Evolutionary conservation across 2,113 vertebrate genomes (phyloP), one percentile per base, ranked within the genome.

Genomic region (Promerops cafer): DNA sequence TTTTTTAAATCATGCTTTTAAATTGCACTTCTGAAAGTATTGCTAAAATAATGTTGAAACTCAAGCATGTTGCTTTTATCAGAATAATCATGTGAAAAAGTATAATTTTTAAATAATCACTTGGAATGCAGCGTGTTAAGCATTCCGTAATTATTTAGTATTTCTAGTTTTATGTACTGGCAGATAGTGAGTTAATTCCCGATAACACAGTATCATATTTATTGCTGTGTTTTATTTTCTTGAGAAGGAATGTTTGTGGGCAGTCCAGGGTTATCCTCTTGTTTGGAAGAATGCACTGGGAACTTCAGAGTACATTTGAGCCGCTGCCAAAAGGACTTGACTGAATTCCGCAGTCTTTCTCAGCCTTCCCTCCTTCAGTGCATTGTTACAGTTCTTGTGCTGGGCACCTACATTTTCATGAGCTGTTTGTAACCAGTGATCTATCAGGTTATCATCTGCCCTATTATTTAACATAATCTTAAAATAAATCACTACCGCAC

Each of bases 271-370:
- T 96, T 96, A 92, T 94, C 75, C 16, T 94, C 60, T 47, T 66
- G 53, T 75, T 93, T 92, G 94, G 92, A 95, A 96, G 80, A 94
- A 72, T 75, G 90, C 92, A 82, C 89, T 96, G 93, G 71, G 95
- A 96, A 96, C 83, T 91, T 96, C 64, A 90, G 76, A 93, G 80
- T 80, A 2, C 77, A 21, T 81, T 92, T 93, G 91, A 95, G 54
- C 64, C 72, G 15, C 80, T 90, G 88, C 94, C 96, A 93, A 26
- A 79, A 90, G 60, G 37, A 45, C 66, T 71, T 89, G 39, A 78
- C 72, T 95, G 89, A 89, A 86, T 90, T 74, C 57, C 71, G 10
- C 44, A 69, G 49, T 47, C 49, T 63, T 86, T 86, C 65, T 74
- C 68, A 93, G 91, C 69, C 77, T 92, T 92, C 35, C n/a, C 35